A percentile compares a stretch with the other conserved stretches of the same genome.
Evolutionary conservation across 2,888 invertebrate genomes (phyloP).

Genomic region (Drosophila maculinotata): DNA sequence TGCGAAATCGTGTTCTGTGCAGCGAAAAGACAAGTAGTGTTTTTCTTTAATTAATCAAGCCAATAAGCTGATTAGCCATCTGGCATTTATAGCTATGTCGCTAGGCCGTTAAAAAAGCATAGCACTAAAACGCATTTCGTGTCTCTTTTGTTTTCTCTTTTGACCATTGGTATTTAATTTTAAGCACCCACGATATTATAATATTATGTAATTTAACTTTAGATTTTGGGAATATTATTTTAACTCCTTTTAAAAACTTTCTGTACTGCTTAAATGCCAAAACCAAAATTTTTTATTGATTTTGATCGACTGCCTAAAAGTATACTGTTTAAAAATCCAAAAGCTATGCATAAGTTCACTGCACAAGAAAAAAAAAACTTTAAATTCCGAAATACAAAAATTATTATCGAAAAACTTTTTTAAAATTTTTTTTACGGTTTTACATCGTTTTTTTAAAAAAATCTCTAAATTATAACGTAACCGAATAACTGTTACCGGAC

Average conservation of each 20-base stretch:
- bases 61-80: conserved; percentile 1
- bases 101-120: conserved; percentile 20
- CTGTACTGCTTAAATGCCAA: background rate
- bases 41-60: background rate
- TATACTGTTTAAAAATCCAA: background rate
- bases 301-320: conserved; percentile 15
- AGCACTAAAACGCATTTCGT: background rate
- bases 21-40: background rate
- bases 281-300: background rate
- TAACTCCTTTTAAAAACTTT: background rate
- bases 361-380: too few species aligned
- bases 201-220: background rate
- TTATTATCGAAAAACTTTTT: too few species aligned
- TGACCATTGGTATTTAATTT: background rate
- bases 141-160: conserved; percentile 12
- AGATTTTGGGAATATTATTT: background rate
- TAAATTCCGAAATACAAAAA: too few species aligned
- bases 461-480: too few species aligned
- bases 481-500: too few species aligned
- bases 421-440: too few species aligned
- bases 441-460: too few species aligned
- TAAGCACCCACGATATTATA: background rate
- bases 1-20: conserved; percentile 3
- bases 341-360: background rate
- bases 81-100: too few species aligned